Base-by-base conservation (phyloP, 2,797 vertebrate genomes). In the Microhierax caerulescens region DNA sequence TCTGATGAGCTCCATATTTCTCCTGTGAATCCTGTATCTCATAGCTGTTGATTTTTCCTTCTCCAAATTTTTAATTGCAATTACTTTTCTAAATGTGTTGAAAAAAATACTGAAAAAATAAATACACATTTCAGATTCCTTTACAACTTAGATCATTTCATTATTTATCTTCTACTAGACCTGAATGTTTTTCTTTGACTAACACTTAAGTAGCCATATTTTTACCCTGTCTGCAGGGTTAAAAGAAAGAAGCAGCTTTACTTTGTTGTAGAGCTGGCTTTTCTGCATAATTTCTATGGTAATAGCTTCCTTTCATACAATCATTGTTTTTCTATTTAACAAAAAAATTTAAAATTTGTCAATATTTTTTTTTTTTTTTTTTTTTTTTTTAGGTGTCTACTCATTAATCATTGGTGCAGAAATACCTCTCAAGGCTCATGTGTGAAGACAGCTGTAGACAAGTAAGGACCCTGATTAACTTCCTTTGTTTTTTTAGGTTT, bases 401-500 rank as follows among this genome's bases (percentile, higher is more conserved):
- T 88, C 63, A 84, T 88, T 93, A 94, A 88, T 88, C 73, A 79
- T 4, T 86, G n/a, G 24, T 81, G 90, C 82, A 96, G 76, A 85
- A 94, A 92, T 67, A 84, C 30, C 7, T 90, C 69, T 79, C 50
- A 75, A 48, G 23, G 36, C 15, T 88, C 48, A 70, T 51, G 43
- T 90, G 59, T 90, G 67, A 94, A 92, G 79, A 73, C 50, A 86
- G 47, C 65, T 81, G 34, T 51, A 90, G 82, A 78, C 54, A 86
- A 88, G 21, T 28, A 82, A 84, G 36, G 64, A 75, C 59, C 85
- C 94, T 92, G 88, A 90, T 94, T 92, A 90, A 48, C 83, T 95
- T 90, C 80, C 63, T 93, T 95, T 95, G 85, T 83, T 96, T 90
- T 92, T 37, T 78, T 37, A 84, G 59, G 76, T 82, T 86, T 51